These are phyloP conservation scores for Anhinga anhinga DNA, from an alignment of 2,113 vertebrate genomes.

Conservation along the genomic window DNA sequence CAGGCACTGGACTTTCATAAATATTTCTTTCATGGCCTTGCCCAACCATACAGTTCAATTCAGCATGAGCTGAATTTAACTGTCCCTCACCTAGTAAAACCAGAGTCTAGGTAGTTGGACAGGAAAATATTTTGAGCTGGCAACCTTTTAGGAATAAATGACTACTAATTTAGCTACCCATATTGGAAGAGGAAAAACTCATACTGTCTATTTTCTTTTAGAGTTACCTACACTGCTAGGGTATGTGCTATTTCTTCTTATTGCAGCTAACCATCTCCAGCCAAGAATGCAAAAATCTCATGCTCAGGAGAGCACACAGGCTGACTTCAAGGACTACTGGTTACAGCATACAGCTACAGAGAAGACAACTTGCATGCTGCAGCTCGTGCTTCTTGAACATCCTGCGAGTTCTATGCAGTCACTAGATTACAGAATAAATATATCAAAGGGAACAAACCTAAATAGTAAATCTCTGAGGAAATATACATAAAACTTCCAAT, in stretches of 20 bases:
- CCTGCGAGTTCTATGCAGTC: not conserved
- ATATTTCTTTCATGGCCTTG: not conserved
- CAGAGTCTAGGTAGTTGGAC: not conserved
- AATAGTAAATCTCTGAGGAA: not conserved
- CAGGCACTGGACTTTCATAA: not conserved
- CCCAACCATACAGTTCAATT: not conserved
- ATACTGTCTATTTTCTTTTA: not conserved
- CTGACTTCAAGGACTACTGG: not conserved
- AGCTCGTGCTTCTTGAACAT: not conserved
- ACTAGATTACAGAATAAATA: not conserved
- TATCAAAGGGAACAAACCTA: not conserved
- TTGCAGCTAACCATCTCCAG: not conserved
- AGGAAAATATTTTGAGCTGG: not conserved
- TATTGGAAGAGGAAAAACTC: not conserved
- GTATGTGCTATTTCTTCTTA: not conserved
- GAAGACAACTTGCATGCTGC: not conserved
- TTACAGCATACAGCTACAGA: not conserved
- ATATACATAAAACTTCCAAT: not conserved
- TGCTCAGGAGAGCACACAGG: not conserved
- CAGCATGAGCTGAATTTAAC: not conserved
- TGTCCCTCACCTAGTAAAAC: not conserved
- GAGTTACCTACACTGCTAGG: not conserved
- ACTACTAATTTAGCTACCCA: not conserved
- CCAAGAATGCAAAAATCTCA: not conserved
- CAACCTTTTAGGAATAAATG: not conserved